phyloP scores from a whole-genome alignment of 2,113 vertebrate genomes.

The Rhinogobius similis region DNA sequence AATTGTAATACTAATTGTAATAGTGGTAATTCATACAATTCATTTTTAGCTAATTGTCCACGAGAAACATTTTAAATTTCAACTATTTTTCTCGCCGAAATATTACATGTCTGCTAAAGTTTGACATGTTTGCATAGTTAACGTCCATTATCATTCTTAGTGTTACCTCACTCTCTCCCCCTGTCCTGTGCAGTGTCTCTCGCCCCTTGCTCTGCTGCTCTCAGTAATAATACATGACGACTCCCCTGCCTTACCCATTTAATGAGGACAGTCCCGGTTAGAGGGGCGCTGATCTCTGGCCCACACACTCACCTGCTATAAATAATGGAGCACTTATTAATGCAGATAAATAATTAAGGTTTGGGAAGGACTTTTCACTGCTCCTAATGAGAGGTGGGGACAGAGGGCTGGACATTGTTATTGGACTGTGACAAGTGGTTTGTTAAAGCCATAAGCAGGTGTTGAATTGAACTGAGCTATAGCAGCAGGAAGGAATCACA shows the following conservation, averaged over 20 bases:
- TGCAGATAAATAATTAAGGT: conserved; percentile 78
- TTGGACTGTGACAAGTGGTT: conserved; percentile 56
- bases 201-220: conserved; percentile 48
- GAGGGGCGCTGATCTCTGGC: conserved; percentile 67
- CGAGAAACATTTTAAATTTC: conserved; percentile 15
- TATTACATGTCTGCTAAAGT: conserved; percentile 51
- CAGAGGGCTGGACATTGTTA: conserved; percentile 60
- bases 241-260: conserved; percentile 69
- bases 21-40: too few relatives aligned
- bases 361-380: conserved; percentile 44
- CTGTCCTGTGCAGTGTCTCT: conserved; percentile 23
- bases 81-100: not conserved
- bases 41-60: not conserved
- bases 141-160: conserved; percentile 64
- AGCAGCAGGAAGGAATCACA: not conserved
- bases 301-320: conserved; percentile 58
- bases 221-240: conserved; percentile 78
- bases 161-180: conserved; percentile 10
- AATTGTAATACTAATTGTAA: too few relatives aligned
- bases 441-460: conserved; percentile 45
- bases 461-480: conserved; percentile 41
- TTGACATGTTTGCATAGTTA: conserved; percentile 65
- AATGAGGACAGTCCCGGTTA: conserved; percentile 68
- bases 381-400: conserved; percentile 66
- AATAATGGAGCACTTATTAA: conserved; percentile 76